Evolutionary conservation across 2,113 vertebrate genomes (phyloP).

Genomic region (Seriola rivoliana): DNA sequence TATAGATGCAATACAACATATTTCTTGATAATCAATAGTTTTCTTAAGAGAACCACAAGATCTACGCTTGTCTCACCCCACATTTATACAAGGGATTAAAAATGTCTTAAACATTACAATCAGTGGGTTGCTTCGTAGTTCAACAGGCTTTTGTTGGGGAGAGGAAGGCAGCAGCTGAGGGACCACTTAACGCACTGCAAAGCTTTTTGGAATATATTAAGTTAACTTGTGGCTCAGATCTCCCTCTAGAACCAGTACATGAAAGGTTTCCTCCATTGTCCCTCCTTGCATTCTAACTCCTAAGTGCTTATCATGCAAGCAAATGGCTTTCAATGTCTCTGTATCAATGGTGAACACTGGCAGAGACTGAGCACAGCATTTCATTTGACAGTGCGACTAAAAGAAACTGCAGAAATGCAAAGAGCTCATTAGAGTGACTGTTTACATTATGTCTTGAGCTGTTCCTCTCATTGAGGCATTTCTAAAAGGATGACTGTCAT

Average conservation of each 20-base stretch:
- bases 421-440: conserved; percentile 47
- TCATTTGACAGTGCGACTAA: conserved; percentile 35
- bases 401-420: conserved; percentile 36
- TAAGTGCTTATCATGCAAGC: conserved; percentile 52
- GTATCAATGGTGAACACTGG: conserved; percentile 40
- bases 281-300: conserved; percentile 41
- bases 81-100: conserved; percentile 55
- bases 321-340: conserved; percentile 49
- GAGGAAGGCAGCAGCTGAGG: conserved; percentile 68
- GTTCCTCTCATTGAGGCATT: conserved; percentile 62
- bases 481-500: conserved; percentile 61
- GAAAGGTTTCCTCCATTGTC: conserved; percentile 63
- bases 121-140: conserved; percentile 53
- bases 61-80: conserved; percentile 25
- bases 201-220: conserved; percentile 75
- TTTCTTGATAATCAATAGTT: background rate
- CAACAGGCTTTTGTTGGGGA: conserved; percentile 48
- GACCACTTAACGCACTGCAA: conserved; percentile 72
- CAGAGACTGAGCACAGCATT: conserved; percentile 15
- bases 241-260: conserved; percentile 69
- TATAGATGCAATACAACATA: background rate
- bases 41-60: background rate
- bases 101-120: conserved; percentile 66
- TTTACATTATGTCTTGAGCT: conserved; percentile 68
- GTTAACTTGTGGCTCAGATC: conserved; percentile 68